Evolutionary conservation across 2,113 vertebrate species (phyloP).

Genomic region (Rafetus swinhoei): DNA sequence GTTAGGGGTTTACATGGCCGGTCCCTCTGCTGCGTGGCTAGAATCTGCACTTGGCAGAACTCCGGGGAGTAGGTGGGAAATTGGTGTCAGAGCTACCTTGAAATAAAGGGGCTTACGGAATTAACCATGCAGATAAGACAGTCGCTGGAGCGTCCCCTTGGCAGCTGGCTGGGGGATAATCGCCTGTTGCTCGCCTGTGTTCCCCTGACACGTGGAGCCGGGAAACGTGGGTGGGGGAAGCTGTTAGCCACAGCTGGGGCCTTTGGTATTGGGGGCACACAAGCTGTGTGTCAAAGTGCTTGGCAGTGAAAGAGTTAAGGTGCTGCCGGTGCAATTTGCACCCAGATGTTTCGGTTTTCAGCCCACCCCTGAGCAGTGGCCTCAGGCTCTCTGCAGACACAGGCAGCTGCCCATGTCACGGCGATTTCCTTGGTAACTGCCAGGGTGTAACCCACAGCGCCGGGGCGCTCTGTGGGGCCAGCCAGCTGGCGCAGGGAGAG

Average conservation of each 20-base stretch:
- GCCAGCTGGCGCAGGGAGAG: too few species aligned
- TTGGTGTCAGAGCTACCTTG: neutral
- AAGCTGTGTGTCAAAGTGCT: neutral
- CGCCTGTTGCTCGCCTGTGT: too few species aligned
- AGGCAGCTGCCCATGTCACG: neutral
- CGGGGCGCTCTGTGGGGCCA: too few species aligned
- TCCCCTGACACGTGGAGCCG: too few species aligned
- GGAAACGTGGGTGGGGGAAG: fast-evolving
- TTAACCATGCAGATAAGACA: neutral
- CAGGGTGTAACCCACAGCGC: neutral
- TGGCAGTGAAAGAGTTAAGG: neutral
- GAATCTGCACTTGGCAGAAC: neutral
- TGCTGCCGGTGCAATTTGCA: neutral
- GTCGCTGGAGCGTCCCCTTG: fast-evolving
- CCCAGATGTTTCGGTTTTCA: neutral
- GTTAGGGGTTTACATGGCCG: neutral
- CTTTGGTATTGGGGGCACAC: neutral
- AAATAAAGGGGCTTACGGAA: neutral
- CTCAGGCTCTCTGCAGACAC: neutral
- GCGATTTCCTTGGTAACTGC: neutral
- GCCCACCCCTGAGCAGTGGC: fast-evolving
- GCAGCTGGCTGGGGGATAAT: too few species aligned
- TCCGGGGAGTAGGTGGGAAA: fast-evolving
- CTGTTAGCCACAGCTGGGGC: neutral
- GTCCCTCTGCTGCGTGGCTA: neutral